phyloP scores from a whole-genome alignment of 2,113 vertebrate genomes.

The Gadus chalcogrammus region DNA sequence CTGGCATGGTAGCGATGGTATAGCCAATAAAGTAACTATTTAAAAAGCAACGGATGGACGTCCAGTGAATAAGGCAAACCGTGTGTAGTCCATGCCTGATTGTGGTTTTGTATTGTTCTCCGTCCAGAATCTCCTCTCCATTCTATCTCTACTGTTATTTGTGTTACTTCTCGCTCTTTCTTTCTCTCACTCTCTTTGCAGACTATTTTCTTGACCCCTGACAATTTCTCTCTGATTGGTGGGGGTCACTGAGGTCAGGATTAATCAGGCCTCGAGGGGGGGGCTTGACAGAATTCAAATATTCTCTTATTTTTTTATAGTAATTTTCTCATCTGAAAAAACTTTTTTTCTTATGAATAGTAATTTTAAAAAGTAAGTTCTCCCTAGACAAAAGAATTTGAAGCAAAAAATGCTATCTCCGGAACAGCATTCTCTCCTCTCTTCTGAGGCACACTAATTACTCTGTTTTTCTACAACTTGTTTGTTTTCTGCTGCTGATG shows the following conservation, averaged over 20 bases:
- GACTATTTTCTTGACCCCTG: neutral
- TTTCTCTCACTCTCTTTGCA: neutral
- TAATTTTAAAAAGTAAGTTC: constrained; percentile 51
- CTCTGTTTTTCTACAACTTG: constrained; percentile 40
- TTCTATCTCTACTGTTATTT: too few species aligned
- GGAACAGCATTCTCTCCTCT: constrained; percentile 53
- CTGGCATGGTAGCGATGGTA: too few species aligned
- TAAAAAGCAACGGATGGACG: too few species aligned
- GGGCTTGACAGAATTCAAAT: too few species aligned
- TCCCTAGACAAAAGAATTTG: constrained; percentile 28
- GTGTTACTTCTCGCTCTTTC: neutral
- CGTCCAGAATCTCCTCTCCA: too few species aligned
- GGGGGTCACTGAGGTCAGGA: too few species aligned
- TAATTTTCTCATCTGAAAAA: constrained; percentile 12
- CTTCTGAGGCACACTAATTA: constrained; percentile 62
- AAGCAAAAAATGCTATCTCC: constrained; percentile 52
- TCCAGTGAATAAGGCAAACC: too few species aligned
- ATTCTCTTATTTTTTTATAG: neutral
- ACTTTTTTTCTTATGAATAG: constrained; percentile 30
- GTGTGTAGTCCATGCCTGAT: too few species aligned
- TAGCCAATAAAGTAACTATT: too few species aligned
- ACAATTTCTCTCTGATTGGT: neutral
- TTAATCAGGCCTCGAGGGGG: too few species aligned
- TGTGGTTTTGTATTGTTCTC: too few species aligned
- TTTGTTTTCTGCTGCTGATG: constrained; percentile 52